A percentile compares a stretch with the other conserved stretches of the same genome.
phyloP scores from a whole-genome alignment of 2,797 vertebrate genomes.

The Serranus cabrilla region DNA sequence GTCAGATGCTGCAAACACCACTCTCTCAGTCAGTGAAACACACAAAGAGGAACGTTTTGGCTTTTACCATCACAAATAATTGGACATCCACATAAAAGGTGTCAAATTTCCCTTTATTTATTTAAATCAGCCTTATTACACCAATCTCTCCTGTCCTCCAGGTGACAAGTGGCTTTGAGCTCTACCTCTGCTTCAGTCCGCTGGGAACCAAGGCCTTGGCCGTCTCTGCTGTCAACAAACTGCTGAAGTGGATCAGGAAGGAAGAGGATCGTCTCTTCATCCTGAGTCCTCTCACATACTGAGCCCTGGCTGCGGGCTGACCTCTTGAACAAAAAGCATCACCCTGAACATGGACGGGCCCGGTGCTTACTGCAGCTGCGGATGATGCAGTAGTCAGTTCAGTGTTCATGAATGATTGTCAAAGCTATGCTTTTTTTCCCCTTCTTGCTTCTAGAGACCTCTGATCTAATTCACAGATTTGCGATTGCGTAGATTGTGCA shows the following conservation, averaged over 20 bases:
- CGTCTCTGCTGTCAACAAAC: slow-evolving; percentile 91
- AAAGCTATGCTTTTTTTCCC: slow-evolving; percentile 24
- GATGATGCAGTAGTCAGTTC: slow-evolving; percentile 10
- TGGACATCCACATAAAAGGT: too few species aligned
- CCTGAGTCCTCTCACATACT: slow-evolving; percentile 95
- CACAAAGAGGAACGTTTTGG: too few species aligned
- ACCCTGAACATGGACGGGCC: background rate
- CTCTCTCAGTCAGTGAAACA: too few species aligned
- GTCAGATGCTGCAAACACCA: too few species aligned
- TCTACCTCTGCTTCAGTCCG: slow-evolving; percentile 97
- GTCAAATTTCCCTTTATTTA: too few species aligned
- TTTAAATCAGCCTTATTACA: background rate
- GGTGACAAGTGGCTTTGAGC: slow-evolving; percentile 97
- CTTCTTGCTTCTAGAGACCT: slow-evolving; percentile 9
- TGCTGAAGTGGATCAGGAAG: slow-evolving; percentile 98
- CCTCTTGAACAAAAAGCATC: slow-evolving; percentile 1
- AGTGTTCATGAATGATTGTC: slow-evolving; percentile 14
- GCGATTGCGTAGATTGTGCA: background rate
- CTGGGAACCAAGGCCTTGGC: slow-evolving; percentile 93
- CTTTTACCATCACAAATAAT: too few species aligned
- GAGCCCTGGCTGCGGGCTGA: slow-evolving; percentile 63
- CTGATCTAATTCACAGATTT: slow-evolving; percentile 26
- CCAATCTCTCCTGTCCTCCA: slow-evolving; percentile 52
- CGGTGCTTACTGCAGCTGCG: slow-evolving; percentile 24
- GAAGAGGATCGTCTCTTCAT: slow-evolving; percentile 99